Base-by-base conservation (phyloP, 2,888 invertebrate species). In the Kryphioiulus occultus region DNA sequence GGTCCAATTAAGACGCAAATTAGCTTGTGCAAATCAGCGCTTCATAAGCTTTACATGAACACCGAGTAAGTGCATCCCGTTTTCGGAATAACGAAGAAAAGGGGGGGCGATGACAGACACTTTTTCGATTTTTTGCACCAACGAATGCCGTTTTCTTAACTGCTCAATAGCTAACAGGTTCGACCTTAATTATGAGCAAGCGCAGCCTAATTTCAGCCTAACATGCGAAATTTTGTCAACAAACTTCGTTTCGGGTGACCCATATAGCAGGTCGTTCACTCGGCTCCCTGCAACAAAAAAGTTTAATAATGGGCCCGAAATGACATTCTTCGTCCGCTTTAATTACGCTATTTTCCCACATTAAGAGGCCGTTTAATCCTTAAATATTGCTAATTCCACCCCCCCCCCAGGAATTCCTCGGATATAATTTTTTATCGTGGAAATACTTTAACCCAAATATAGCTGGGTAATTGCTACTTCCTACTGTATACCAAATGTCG, bases 191-290 rank as follows among this genome's bases (percentile, higher is more conserved):
- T 68, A 68, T 26, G n/a, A 68, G 9, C 22, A 26, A 68, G 68
- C 12, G 26, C 12, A 68, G 68, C 68, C 68, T 68, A 68, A 68
- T 68, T 68, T 68, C 68, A 1, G 26, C 26, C 4, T 26, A 26
- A 68, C 68, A 22, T 68, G 26, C 68, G 68, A 26, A 10, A 68
- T 68, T 26, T 68, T 68, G 68, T 68, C 68, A 68, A 68, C 68
- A 68, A 26, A 26, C 12, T 22, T 10, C 26, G 9, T 7, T 26
- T 68, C 26, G 68, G 10, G 22, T 68, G 68, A 68, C 68, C 68
- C 68, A 68, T 12, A 68, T 68, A 26, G 7, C 26, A 68, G 68
- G 68, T 68, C 68, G 68, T 68, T 68, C 68, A 68, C 68, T 68
- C 26, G 68, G 26, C 12, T 26, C 26, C 26, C 26, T 26, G 26